These are phyloP conservation scores for Danio kyathit DNA, from an alignment of 2,797 vertebrate species.

Conservation along the genomic window DNA sequence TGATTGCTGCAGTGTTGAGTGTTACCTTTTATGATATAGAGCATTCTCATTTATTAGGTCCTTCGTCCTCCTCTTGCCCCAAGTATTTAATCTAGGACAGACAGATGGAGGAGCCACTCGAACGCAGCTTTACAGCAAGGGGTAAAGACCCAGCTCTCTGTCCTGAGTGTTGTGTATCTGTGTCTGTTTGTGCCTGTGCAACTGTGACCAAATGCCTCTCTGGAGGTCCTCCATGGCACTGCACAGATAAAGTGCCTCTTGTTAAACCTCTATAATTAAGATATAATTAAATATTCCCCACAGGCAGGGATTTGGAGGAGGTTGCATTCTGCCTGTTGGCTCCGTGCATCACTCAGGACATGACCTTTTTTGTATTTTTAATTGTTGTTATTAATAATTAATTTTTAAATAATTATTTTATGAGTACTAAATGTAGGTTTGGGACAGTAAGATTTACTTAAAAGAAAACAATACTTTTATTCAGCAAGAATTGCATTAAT, in stretches of 20 bases:
- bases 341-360: constrained; percentile 32
- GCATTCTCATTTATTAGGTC: constrained; percentile 29
- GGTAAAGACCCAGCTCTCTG: constrained; percentile 42
- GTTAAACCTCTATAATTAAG: constrained; percentile 65
- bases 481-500: neutral
- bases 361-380: constrained; percentile 40
- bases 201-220: constrained; percentile 57
- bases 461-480: neutral
- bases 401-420: neutral
- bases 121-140: constrained; percentile 46
- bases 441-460: neutral
- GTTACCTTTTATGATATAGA: neutral
- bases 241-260: constrained; percentile 58
- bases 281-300: constrained; percentile 60
- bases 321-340: constrained; percentile 49
- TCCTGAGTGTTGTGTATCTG: constrained; percentile 38
- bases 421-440: neutral
- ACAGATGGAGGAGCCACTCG: constrained; percentile 50
- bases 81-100: constrained; percentile 55
- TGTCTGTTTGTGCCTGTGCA: constrained; percentile 27
- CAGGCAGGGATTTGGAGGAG: constrained; percentile 54
- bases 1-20: neutral
- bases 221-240: constrained; percentile 50
- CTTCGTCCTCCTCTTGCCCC: constrained; percentile 31
- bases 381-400: neutral